Conservation (phyloP, 2,797 vertebrate genomes). For the Allobates femoralis region DNA sequence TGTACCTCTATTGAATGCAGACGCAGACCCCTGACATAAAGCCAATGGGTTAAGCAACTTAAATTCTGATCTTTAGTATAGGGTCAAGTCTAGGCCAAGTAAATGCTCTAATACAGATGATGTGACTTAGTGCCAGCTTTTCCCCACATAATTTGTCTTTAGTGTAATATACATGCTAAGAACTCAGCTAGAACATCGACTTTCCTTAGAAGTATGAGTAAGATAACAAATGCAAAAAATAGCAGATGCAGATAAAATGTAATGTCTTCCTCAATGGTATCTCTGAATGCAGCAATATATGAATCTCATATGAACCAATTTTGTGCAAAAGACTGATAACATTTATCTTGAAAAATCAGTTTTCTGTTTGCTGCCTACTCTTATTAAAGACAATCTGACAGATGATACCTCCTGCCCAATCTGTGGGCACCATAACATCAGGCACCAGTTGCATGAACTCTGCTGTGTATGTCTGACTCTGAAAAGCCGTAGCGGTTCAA, state of each 20-base stretch:
- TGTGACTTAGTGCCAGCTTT: background rate
- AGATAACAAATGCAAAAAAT: background rate
- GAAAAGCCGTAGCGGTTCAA: too few relatives aligned
- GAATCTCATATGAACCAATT: background rate
- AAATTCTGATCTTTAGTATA: constrained; percentile 32
- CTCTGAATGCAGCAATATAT: background rate
- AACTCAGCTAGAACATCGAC: constrained; percentile 1
- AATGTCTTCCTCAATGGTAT: background rate
- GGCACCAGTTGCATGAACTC: too few relatives aligned
- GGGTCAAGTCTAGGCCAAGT: constrained; percentile 18
- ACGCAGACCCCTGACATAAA: constrained; percentile 26
- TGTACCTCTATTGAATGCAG: constrained; percentile 9
- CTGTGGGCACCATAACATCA: too few relatives aligned
- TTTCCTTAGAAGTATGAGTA: background rate
- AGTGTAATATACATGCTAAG: background rate
- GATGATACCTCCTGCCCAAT: too few relatives aligned
- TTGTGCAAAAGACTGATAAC: background rate
- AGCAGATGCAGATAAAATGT: background rate
- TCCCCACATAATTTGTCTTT: constrained; percentile 12
- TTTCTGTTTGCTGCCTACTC: background rate
- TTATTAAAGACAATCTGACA: too few relatives aligned
- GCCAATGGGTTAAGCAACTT: constrained; percentile 31
- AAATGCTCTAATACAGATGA: constrained; percentile 31
- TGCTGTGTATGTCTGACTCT: too few relatives aligned
- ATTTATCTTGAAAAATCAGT: background rate